phyloP scores from a whole-genome alignment of 2,113 vertebrate species.

The Sporophila hypoxantha region DNA sequence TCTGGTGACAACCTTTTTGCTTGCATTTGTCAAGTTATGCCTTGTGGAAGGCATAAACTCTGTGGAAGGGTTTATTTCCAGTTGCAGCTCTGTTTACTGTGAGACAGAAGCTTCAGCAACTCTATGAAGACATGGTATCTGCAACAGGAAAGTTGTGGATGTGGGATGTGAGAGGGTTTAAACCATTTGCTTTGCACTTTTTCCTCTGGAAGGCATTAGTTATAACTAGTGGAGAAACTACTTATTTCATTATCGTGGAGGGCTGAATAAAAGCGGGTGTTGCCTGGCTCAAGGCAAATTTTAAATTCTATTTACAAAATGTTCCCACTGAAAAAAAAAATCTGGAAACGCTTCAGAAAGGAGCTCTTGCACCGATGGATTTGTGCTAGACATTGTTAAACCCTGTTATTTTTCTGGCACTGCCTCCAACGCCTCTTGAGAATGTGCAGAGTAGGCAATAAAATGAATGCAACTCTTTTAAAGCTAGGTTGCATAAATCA shows the following conservation, averaged over 20 bases:
- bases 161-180: background rate
- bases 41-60: background rate
- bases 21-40: background rate
- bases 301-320: slow-evolving; percentile 66
- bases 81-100: background rate
- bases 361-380: slow-evolving; percentile 58
- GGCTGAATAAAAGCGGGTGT: slow-evolving; percentile 48
- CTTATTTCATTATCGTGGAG: slow-evolving; percentile 44
- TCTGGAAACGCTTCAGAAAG: slow-evolving; percentile 72
- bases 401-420: slow-evolving; percentile 61
- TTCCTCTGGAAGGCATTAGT: slow-evolving; percentile 10
- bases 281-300: slow-evolving; percentile 63
- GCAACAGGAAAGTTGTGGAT: slow-evolving; percentile 1
- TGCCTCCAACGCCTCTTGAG: slow-evolving; percentile 49
- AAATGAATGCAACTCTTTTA: slow-evolving; percentile 29
- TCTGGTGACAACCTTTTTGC: background rate
- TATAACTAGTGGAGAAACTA: slow-evolving; percentile 27
- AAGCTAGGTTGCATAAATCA: slow-evolving; percentile 61
- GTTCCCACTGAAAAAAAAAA: slow-evolving; percentile 44
- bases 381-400: slow-evolving; percentile 63
- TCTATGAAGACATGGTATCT: background rate
- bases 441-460: slow-evolving; percentile 62
- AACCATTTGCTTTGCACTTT: slow-evolving; percentile 5
- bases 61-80: background rate
- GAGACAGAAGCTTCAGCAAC: background rate